Base-by-base conservation (phyloP, 2,888 invertebrate genomes). In the Sylvicola cinctus region DNA sequence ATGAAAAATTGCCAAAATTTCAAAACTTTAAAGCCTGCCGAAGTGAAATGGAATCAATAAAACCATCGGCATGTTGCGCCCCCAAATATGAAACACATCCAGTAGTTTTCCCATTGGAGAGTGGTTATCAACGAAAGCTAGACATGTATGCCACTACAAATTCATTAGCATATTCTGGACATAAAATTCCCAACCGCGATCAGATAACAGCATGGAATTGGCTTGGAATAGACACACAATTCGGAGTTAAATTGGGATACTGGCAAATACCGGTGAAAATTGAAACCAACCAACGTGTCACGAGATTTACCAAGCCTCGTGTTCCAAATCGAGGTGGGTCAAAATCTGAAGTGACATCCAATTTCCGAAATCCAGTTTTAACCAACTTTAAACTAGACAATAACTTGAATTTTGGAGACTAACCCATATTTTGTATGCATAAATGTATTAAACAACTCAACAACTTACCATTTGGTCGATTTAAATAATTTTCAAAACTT, bases 401-500 rank as follows among this genome's bases (percentile, higher is more conserved):
- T 8, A 20, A 20, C 20, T 20, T 20, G 20, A 20, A 20, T 6
- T 20, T 20, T 4, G 20, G 20, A 20, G 20, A 20, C 20, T 20
- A 20, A 8, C 20, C 20, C n/a, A n/a, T 20, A 6, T 4, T 20
- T 20, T 20, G 4, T 20, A 20, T 20, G 20, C 20, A 20, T n/a
- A n/a, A n/a, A n/a, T n/a, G n/a, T n/a, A n/a, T n/a, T n/a, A n/a
- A n/a, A n/a, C n/a, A n/a, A n/a, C n/a, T n/a, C n/a, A 6, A 6
- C 4, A 20, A 20, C 20, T 20, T 8, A 20, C 20, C 20, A 20
- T 20, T 20, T 20, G 20, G 20, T 20, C 8, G 20, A 20, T 20
- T 20, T 20, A 11, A 26, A 25, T 33, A 30, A 28, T 37, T 38
- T 10, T 36, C 37, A 32, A 43, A 40, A 14, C 36, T 39, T 27